Percentiles rank a stretch among this genome's conserved stretches.
phyloP scores from a whole-genome alignment of 2,888 invertebrate genomes.

The Drosophila acutilabella region DNA sequence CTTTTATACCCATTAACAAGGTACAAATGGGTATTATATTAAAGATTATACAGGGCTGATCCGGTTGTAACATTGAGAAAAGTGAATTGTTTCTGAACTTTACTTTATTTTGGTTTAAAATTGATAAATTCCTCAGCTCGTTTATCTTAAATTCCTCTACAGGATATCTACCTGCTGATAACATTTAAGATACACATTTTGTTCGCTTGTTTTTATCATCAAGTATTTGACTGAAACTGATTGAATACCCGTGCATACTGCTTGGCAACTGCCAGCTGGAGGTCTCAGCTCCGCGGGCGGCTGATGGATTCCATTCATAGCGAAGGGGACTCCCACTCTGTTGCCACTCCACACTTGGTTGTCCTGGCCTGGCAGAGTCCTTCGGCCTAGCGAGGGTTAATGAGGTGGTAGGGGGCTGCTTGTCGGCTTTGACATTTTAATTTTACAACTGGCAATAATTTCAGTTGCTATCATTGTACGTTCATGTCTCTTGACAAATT shows the following conservation, averaged over 20 bases:
- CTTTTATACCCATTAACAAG: no score
- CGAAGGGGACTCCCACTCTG: conserved; percentile 13
- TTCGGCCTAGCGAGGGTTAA: neutral
- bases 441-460: conserved; percentile 70
- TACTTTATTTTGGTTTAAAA: no score
- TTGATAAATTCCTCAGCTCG: no score
- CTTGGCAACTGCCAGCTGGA: conserved; percentile 64
- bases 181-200: neutral
- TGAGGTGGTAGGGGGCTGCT: neutral
- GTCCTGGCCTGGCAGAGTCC: conserved; percentile 23
- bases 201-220: conserved; percentile 13
- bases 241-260: conserved; percentile 46
- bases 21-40: neutral
- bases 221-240: conserved; percentile 57
- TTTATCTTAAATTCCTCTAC: neutral
- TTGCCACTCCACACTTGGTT: neutral
- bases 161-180: neutral
- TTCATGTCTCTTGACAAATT: conserved; percentile 73
- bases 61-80: no score
- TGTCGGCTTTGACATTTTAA: conserved; percentile 69
- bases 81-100: no score
- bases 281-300: conserved; percentile 68
- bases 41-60: neutral
- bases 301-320: conserved; percentile 76
- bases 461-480: conserved; percentile 48